Evolutionary conservation across 2,888 invertebrate genomes (phyloP).

Genomic region (Ferdinandea cuprea): DNA sequence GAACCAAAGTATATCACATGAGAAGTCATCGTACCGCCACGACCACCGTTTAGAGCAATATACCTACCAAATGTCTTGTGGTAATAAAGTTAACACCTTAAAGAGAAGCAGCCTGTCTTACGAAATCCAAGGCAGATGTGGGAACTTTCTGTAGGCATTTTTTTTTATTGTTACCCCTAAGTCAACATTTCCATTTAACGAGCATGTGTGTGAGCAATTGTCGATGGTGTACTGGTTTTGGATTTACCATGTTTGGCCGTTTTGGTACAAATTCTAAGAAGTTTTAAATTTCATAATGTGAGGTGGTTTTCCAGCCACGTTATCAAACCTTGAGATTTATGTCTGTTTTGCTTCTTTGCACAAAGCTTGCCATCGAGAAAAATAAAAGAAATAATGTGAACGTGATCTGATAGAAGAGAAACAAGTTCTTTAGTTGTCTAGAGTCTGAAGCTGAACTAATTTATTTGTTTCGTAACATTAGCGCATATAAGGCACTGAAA

Average conservation of each 20-base stretch:
- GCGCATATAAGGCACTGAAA: slow-evolving; percentile 13
- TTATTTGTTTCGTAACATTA: slow-evolving; percentile 36
- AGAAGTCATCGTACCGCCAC: slow-evolving; percentile 31
- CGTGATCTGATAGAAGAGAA: slow-evolving; percentile 32
- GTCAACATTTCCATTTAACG: background rate
- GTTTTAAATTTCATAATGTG: background rate
- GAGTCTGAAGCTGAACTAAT: background rate
- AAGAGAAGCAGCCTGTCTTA: slow-evolving; percentile 18
- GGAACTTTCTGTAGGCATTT: no score
- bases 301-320: background rate
- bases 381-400: slow-evolving; percentile 15
- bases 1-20: slow-evolving; percentile 1
- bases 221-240: slow-evolving; percentile 8
- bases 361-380: slow-evolving; percentile 7
- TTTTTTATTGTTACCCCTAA: background rate
- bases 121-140: background rate
- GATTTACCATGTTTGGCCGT: background rate
- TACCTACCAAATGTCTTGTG: slow-evolving; percentile 25
- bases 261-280: slow-evolving; percentile 11
- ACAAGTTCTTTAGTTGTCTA: slow-evolving; percentile 46
- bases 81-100: slow-evolving; percentile 37
- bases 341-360: background rate
- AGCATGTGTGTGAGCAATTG: slow-evolving; percentile 17
- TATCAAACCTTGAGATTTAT: slow-evolving; percentile 21
- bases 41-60: slow-evolving; percentile 18